These are phyloP conservation scores for Typhlichthys eigenmanni DNA, from an alignment of 2,797 vertebrate species.

Conservation along the genomic window DNA sequence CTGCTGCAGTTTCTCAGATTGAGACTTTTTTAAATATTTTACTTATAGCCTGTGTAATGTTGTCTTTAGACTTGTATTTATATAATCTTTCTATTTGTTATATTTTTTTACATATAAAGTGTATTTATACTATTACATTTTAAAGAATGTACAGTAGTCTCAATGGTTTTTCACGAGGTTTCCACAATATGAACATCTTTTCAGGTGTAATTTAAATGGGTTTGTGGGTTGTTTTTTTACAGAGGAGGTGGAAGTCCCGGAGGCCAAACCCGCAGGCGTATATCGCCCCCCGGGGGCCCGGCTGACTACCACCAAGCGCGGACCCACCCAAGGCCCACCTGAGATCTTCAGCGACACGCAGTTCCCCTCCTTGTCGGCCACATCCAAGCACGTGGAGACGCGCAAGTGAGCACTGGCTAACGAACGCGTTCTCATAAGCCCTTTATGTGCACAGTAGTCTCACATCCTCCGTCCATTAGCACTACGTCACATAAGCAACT, in stretches of 20 bases:
- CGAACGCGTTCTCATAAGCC: not conserved
- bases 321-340: constrained; percentile 85
- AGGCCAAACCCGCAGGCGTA: constrained; percentile 87
- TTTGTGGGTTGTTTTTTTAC: constrained; percentile 6
- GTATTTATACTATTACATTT: too few relatives aligned
- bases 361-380: constrained; percentile 92
- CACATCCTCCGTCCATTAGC: too few relatives aligned
- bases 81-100: too few relatives aligned
- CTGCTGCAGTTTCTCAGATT: too few relatives aligned
- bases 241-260: constrained; percentile 85
- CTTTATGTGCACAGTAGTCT: not conserved
- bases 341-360: constrained; percentile 94
- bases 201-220: not conserved
- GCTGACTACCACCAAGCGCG: constrained; percentile 78
- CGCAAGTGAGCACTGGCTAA: constrained; percentile 85
- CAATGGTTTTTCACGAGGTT: too few relatives aligned
- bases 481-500: too few relatives aligned
- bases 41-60: too few relatives aligned
- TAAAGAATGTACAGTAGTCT: too few relatives aligned
- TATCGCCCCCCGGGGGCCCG: constrained; percentile 95
- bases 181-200: too few relatives aligned
- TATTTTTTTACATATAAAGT: too few relatives aligned
- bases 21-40: too few relatives aligned
- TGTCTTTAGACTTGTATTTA: too few relatives aligned
- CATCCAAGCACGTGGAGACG: constrained; percentile 94